Conservation (phyloP, 1,140 invertebrate species). For the Himalopsyche phryganea region DNA sequence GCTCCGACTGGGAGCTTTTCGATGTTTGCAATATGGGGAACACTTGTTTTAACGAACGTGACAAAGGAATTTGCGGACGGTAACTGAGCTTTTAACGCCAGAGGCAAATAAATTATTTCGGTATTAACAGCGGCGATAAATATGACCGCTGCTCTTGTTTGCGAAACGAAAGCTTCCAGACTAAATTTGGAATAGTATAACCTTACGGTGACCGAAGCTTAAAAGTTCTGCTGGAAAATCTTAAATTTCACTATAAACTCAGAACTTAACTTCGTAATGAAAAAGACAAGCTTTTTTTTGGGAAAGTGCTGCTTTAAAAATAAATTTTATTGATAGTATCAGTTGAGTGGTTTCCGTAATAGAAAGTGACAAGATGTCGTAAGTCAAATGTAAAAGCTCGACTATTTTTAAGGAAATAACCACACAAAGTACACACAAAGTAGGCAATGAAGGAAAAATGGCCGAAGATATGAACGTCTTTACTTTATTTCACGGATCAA, state of each 20-base stretch:
- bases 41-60: not conserved
- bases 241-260: not conserved
- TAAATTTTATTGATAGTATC: not conserved
- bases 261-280: not conserved
- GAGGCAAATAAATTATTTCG: constrained; percentile 15
- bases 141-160: not conserved
- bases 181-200: not conserved
- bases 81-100: not conserved
- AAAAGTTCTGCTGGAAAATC: not conserved
- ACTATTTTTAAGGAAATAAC: not conserved
- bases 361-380: not conserved
- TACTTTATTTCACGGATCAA: constrained; percentile 13
- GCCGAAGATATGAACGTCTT: not conserved
- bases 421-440: not conserved
- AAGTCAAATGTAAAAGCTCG: not conserved
- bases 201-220: not conserved
- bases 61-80: not conserved
- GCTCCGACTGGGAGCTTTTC: not conserved
- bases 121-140: not conserved
- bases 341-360: not conserved
- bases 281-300: not conserved
- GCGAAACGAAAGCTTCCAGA: not conserved
- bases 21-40: not conserved
- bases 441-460: not conserved
- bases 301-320: not conserved